Evolutionary conservation across 2,888 invertebrate species (phyloP).

Genomic region (Dryocosmus kuriphilus): DNA sequence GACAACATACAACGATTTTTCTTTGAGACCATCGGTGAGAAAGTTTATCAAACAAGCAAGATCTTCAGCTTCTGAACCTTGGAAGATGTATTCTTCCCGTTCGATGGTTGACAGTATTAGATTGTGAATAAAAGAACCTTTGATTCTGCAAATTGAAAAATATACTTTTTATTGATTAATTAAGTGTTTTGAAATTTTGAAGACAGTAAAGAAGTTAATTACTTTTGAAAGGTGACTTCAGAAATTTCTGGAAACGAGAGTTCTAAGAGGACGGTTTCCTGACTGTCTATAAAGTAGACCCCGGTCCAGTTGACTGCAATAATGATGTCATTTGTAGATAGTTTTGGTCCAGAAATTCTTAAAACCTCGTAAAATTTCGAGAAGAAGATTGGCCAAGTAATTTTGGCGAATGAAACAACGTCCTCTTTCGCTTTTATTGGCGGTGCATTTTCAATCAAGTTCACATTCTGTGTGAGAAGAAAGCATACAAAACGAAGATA

Average conservation of each 20-base stretch:
- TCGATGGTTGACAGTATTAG: conserved; percentile 90
- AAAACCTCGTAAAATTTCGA: conserved; percentile 95
- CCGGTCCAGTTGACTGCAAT: conserved; percentile 96
- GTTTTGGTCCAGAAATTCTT: conserved; percentile 85
- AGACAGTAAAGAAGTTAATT: conserved; percentile 48
- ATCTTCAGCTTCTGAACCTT: conserved; percentile 92
- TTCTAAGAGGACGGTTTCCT: conserved; percentile 93
- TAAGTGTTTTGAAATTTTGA: not conserved
- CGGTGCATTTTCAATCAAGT: conserved; percentile 84
- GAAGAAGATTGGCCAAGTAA: conserved; percentile 96
- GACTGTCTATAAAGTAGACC: conserved; percentile 93
- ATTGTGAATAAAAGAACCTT: conserved; percentile 79
- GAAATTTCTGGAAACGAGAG: conserved; percentile 92
- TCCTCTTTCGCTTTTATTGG: conserved; percentile 90
- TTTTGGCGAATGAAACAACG: conserved; percentile 93
- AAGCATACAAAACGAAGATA: not conserved
- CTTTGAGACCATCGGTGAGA: conserved; percentile 91
- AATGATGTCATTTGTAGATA: conserved; percentile 86
- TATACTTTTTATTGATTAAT: not conserved
- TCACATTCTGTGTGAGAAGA: conserved; percentile 80
- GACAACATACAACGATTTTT: conserved; percentile 90
- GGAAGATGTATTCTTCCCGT: conserved; percentile 94
- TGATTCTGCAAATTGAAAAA: conserved; percentile 33
- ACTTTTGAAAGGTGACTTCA: conserved; percentile 83
- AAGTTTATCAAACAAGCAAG: conserved; percentile 90